A percentile compares a stretch with the other conserved stretches of the same genome.
Conservation (phyloP, 92 coral and sea anemone genomes). For the Montipora capitata region DNA sequence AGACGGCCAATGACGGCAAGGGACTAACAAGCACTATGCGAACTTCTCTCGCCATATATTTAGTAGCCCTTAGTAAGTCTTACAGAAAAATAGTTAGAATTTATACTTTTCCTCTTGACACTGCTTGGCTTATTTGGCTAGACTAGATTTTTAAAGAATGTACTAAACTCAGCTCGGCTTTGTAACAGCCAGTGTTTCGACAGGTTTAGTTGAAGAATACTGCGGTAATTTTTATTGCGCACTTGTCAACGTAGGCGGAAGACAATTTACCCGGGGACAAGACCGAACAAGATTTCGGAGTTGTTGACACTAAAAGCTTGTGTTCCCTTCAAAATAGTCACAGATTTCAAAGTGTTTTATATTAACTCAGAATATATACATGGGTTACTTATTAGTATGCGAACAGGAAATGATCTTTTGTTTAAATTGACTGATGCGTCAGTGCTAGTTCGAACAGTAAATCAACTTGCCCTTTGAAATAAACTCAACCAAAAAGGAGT, state of each 20-base stretch:
- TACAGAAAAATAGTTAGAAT: no score
- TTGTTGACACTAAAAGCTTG: neutral
- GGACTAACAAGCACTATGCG: no score
- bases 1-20: no score
- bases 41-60: no score
- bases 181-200: no score
- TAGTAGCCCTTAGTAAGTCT: no score
- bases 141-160: no score
- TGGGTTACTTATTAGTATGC: conserved; percentile 55
- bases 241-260: neutral
- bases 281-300: neutral
- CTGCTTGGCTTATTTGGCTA: no score
- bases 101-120: no score
- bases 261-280: neutral
- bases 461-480: conserved; percentile 14
- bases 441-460: conserved; percentile 29
- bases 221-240: no score
- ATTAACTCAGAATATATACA: conserved; percentile 16
- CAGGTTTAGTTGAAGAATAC: no score
- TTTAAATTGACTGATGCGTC: conserved; percentile 34
- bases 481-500: neutral
- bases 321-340: neutral
- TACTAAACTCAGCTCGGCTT: no score
- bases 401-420: conserved; percentile 59
- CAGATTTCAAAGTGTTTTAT: neutral